These are phyloP conservation scores for Nansenia antarctica DNA, from an alignment of 2,113 vertebrate species.

Conservation along the genomic window DNA sequence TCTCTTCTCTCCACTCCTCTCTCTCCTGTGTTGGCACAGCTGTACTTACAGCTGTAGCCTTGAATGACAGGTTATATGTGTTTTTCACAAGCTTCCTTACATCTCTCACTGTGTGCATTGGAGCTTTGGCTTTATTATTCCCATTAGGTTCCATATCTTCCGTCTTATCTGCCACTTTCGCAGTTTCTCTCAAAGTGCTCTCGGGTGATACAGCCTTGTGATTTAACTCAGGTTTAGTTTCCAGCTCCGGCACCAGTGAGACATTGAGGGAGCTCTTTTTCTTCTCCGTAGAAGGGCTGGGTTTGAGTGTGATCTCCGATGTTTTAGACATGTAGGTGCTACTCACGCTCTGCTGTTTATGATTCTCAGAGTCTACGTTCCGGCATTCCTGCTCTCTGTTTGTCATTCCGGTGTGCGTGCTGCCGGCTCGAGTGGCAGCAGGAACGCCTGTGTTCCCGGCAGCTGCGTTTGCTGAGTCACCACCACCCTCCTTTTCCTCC, in stretches of 20 bases:
- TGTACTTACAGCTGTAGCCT: conserved; percentile 44
- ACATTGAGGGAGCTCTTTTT: conserved; percentile 63
- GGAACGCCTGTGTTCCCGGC: conserved; percentile 42
- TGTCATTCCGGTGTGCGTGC: conserved; percentile 43
- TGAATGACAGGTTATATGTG: conserved; percentile 84
- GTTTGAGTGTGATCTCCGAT: conserved; percentile 67
- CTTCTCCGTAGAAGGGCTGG: conserved; percentile 57
- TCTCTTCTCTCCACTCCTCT: conserved; percentile 10
- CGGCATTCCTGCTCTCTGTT: conserved; percentile 58
- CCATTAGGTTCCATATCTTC: conserved; percentile 46
- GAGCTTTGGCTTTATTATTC: conserved; percentile 55
- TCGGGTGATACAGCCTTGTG: conserved; percentile 27
- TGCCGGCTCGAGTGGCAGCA: conserved; percentile 45
- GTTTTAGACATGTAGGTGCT: conserved; percentile 63
- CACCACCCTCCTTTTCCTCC: conserved; percentile 31
- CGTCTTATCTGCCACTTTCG: conserved; percentile 20
- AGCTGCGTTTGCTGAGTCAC: conserved; percentile 62
- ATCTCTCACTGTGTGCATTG: conserved; percentile 83
- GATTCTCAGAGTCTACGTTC: conserved; percentile 37
- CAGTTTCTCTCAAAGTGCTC: not conserved
- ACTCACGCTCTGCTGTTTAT: conserved; percentile 57
- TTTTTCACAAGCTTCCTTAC: conserved; percentile 89
- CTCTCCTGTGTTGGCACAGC: conserved; percentile 20
- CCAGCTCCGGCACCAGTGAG: conserved; percentile 62
- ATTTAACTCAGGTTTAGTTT: conserved; percentile 37